A percentile compares a stretch with the other conserved stretches of the same genome.
phyloP scores from a whole-genome alignment of 2,113 vertebrate genomes.

The Otocyon megalotis region DNA sequence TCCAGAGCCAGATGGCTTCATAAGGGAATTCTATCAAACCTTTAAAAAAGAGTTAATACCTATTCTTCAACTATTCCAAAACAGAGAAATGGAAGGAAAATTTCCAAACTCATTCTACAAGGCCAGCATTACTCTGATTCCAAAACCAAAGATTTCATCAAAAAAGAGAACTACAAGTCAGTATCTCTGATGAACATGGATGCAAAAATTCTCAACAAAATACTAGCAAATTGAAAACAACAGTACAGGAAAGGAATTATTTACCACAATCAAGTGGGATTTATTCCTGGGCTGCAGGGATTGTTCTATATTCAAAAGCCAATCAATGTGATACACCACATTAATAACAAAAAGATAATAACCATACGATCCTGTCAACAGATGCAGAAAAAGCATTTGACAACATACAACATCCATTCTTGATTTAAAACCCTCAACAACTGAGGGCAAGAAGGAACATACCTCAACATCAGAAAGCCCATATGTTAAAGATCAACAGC shows the following conservation, averaged over 20 bases:
- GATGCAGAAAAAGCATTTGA: neutral
- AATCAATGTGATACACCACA: neutral
- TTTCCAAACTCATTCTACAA: neutral
- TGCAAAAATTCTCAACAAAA: neutral
- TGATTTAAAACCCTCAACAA: neutral
- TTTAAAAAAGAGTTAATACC: neutral
- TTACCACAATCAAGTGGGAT: neutral
- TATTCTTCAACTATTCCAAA: neutral
- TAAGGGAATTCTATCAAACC: neutral
- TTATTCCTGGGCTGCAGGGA: neutral
- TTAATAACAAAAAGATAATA: neutral
- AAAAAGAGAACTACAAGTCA: neutral
- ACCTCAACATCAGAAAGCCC: neutral
- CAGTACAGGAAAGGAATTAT: neutral
- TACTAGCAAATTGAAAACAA: neutral
- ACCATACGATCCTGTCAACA: neutral
- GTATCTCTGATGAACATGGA: neutral
- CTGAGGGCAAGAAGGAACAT: neutral
- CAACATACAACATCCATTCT: neutral
- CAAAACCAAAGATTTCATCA: neutral
- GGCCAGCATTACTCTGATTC: neutral
- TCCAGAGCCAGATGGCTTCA: neutral
- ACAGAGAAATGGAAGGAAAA: neutral
- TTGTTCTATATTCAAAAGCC: neutral
- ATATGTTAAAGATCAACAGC: neutral